These are phyloP conservation scores for Marmota monax DNA, from an alignment of 2,113 vertebrate genomes.

Conservation along the genomic window DNA sequence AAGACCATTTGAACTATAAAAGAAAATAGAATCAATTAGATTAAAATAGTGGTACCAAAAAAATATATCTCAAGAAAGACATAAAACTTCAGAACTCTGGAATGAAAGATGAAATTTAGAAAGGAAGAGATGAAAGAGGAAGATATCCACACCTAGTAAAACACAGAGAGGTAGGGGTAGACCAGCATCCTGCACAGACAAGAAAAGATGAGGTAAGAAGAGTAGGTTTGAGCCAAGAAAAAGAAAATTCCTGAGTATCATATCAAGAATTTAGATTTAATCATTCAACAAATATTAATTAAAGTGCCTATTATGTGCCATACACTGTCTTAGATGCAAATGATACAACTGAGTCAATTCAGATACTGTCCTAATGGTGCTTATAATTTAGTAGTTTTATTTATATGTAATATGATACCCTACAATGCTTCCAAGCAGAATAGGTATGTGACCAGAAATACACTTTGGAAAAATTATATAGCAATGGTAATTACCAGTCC, in stretches of 20 bases:
- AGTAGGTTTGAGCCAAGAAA: neutral
- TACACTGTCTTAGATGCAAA: neutral
- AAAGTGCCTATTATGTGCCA: neutral
- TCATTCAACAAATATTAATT: neutral
- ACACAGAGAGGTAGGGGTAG: neutral
- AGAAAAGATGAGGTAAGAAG: neutral
- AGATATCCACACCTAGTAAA: neutral
- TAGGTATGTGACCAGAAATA: slow-evolving; percentile 27
- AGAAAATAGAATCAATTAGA: neutral
- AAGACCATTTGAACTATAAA: neutral
- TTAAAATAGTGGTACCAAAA: neutral
- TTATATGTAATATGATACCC: neutral
- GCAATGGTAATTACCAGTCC: neutral
- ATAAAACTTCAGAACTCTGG: slow-evolving; percentile 2
- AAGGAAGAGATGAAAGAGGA: neutral
- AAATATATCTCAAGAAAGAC: neutral
- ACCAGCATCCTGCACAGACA: neutral
- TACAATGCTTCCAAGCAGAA: neutral
- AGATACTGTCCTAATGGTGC: neutral
- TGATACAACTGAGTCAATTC: neutral
- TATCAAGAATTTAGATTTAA: neutral
- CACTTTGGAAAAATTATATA: neutral
- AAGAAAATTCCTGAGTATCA: neutral
- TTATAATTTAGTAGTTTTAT: neutral
- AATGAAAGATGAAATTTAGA: slow-evolving; percentile 14